Evolutionary conservation across 1,140 invertebrate species (phyloP), one percentile per base, ranked within the genome.

Genomic region (Orussus abietinus): DNA sequence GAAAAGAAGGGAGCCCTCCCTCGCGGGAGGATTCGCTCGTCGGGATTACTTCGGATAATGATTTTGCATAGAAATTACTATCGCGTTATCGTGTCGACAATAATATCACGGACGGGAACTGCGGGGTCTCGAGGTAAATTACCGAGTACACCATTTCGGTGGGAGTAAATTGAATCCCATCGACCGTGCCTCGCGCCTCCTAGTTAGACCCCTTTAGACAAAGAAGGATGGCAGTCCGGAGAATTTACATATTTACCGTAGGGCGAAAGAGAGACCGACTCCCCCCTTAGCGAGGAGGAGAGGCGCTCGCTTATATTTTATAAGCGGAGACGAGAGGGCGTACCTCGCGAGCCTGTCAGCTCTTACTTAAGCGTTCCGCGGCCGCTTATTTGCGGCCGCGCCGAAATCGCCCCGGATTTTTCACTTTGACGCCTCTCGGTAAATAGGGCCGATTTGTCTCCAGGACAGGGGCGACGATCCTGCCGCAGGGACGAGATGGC

Each of bases 81-180:
- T 39, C 50, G 46, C 51, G 49, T 45, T 53, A 55, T 56, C 50
- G 52, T 47, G 42, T 44, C 38, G 39, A 45, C 55, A 62, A 60
- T 64, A 55, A 58, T 62, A 57, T 50, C 52, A 53, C 44, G 45
- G 41, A 44, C n/a, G 40, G 35, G 28, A 49, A 53, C 52, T 53
- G 52, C n/a, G n/a, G 50, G 47, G 49, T 49, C 51, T 51, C 54
- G 52, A 64, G 57, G 48, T 54, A 51, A 59, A 62, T 66, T 59
- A 66, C 56, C 49, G 44, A 50, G 54, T 60, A 61, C 55, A 58
- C 55, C 58, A 53, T 62, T 66, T 64, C 55, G 55, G 51, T 51
- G 54, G 50, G 47, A 49, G 54, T 59, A 64, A 66, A 66, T 66
- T 66, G 57, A 66, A 66, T 64, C 54, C 47, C 49, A 62, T 61